Evolutionary conservation across 2,797 vertebrate genomes (phyloP).

Genomic region (Epinephelus awoara): DNA sequence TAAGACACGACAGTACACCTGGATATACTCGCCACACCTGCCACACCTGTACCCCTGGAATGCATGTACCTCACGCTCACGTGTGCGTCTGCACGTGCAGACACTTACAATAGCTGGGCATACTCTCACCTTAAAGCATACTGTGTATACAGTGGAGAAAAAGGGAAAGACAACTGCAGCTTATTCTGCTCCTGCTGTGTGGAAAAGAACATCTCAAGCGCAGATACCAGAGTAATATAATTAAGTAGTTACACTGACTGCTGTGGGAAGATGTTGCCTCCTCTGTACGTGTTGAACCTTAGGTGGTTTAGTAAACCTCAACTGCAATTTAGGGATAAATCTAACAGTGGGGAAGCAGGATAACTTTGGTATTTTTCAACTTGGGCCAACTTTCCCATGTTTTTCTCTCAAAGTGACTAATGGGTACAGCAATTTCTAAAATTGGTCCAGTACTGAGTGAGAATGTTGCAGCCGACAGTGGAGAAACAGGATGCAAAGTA

Average conservation of each 20-base stretch:
- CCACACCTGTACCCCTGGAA: slow-evolving; percentile 80
- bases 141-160: background rate
- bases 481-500: too few species aligned
- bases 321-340: background rate
- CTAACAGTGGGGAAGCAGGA: background rate
- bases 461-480: too few species aligned
- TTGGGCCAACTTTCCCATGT: too few species aligned
- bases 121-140: background rate
- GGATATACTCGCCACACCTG: slow-evolving; percentile 75
- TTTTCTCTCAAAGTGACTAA: too few species aligned
- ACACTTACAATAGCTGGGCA: slow-evolving; percentile 28
- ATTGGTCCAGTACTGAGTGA: too few species aligned
- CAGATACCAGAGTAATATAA: background rate
- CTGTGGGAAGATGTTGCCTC: background rate
- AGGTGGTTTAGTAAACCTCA: background rate
- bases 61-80: slow-evolving; percentile 53
- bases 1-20: slow-evolving; percentile 71
- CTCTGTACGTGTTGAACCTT: background rate
- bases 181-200: background rate
- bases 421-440: too few species aligned
- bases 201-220: background rate
- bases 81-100: slow-evolving; percentile 54
- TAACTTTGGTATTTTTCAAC: too few species aligned
- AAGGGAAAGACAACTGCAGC: background rate
- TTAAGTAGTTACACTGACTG: background rate